phyloP scores from a whole-genome alignment of 2,113 vertebrate species.

The Mus pahari region DNA sequence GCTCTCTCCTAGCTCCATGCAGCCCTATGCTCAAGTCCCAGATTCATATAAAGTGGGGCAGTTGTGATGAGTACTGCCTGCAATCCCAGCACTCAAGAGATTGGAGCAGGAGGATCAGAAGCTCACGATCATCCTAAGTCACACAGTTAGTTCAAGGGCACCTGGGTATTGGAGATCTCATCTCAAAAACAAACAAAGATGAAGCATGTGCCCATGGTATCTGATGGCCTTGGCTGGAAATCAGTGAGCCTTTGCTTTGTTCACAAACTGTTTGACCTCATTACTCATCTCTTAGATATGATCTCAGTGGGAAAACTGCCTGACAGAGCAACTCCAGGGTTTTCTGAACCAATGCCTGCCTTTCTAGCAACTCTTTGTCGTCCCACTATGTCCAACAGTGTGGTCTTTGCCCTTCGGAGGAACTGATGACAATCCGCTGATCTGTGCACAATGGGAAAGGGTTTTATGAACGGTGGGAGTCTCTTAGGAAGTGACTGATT shows the following conservation, averaged over 20 bases:
- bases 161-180: background rate
- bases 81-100: background rate
- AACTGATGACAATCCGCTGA: background rate
- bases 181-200: background rate
- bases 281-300: background rate
- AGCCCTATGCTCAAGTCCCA: background rate
- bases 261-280: background rate
- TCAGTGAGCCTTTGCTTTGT: background rate
- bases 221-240: background rate
- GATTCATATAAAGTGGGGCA: too few relatives aligned
- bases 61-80: background rate
- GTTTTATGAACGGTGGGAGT: background rate
- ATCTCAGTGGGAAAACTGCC: background rate
- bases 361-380: background rate
- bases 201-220: background rate
- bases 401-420: background rate
- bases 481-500: background rate
- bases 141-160: background rate
- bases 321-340: background rate
- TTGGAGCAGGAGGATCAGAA: background rate
- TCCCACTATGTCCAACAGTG: background rate
- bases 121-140: background rate
- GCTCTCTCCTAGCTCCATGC: too few relatives aligned
- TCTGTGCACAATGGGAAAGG: background rate
- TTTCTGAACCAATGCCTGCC: accelerated